phyloP scores from a whole-genome alignment of 2,888 invertebrate genomes.

The Merodon equestris region DNA sequence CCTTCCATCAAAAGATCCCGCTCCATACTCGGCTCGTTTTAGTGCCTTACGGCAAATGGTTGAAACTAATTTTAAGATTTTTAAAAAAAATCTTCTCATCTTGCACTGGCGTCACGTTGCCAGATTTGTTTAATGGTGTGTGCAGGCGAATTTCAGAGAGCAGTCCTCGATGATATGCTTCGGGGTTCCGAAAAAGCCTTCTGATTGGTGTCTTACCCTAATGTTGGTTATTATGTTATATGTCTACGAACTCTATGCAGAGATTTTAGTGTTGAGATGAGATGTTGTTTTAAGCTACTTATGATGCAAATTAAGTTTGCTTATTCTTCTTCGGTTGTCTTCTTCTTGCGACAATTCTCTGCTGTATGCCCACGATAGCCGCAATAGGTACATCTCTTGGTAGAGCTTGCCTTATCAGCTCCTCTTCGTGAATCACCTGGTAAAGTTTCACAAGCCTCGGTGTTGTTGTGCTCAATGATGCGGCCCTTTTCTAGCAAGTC shows the following conservation, averaged over 20 bases:
- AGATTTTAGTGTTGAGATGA: neutral
- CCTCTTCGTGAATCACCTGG: neutral
- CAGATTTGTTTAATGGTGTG: conserved; percentile 31
- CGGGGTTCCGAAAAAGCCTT: no score
- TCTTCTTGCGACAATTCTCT: conserved; percentile 73
- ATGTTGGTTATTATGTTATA: no score
- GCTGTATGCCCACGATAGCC: conserved; percentile 75
- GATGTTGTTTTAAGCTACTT: neutral
- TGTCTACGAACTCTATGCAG: neutral
- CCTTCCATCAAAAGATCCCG: conserved; percentile 32
- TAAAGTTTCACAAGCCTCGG: conserved; percentile 10
- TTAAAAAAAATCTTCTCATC: neutral
- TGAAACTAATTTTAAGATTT: neutral
- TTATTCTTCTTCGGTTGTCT: conserved; percentile 11
- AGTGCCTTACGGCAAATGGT: conserved; percentile 47
- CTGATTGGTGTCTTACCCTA: no score
- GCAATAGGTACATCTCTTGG: conserved; percentile 59
- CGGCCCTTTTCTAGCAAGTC: conserved; percentile 72
- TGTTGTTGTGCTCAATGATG: conserved; percentile 52
- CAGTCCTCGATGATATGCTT: neutral
- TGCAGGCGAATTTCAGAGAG: conserved; percentile 23
- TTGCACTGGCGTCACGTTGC: conserved; percentile 39
- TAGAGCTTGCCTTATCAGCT: neutral
- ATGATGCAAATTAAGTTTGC: neutral
- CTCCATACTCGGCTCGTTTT: conserved; percentile 33